These are phyloP conservation scores for Boulengeromyrus knoepffleri DNA, from an alignment of 2,113 vertebrate species.

Conservation along the genomic window DNA sequence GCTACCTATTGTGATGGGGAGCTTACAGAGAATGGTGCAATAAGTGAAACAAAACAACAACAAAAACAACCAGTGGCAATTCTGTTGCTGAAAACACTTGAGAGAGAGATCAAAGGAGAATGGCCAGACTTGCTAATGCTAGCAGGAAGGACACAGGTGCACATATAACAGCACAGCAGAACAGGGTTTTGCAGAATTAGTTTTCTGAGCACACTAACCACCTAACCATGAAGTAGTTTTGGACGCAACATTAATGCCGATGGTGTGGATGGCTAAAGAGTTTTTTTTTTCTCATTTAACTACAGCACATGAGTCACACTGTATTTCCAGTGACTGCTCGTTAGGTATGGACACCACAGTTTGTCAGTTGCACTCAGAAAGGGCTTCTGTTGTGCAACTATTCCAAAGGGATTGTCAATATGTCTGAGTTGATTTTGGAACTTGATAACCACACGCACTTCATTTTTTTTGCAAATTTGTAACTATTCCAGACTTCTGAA, in stretches of 20 bases:
- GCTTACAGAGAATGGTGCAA: neutral
- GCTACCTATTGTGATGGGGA: neutral
- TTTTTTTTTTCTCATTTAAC: neutral
- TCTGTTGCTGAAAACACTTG: neutral
- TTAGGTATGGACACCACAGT: neutral
- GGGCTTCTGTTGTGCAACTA: neutral
- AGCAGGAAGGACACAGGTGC: neutral
- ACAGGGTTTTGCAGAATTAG: neutral
- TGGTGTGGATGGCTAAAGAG: neutral
- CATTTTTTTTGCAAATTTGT: neutral
- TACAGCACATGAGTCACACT: neutral
- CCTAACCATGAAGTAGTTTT: neutral
- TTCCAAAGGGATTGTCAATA: neutral
- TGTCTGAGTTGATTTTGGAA: neutral
- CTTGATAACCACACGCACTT: neutral
- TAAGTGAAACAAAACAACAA: neutral
- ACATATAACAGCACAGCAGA: neutral
- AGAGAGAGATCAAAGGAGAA: neutral
- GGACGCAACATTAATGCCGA: neutral
- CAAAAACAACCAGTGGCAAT: neutral
- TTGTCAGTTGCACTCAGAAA: neutral
- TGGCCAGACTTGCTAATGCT: neutral
- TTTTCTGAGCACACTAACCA: neutral
- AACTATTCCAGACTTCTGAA: neutral
- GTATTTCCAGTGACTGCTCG: neutral